These are phyloP conservation scores for Chiloscyllium plagiosum DNA, from an alignment of 2,113 vertebrate species.

Conservation along the genomic window DNA sequence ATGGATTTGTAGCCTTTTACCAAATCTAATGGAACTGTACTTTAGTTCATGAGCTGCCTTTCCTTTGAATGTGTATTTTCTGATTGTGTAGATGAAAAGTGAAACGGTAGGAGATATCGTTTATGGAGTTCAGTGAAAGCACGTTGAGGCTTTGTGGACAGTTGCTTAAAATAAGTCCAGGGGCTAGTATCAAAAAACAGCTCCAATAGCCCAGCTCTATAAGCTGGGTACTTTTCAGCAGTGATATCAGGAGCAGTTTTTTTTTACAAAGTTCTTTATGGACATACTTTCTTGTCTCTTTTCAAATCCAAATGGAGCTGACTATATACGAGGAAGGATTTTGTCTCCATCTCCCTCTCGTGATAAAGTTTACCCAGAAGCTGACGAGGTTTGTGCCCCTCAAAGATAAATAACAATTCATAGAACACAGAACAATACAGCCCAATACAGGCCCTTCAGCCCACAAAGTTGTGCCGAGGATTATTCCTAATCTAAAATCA, in stretches of 20 bases:
- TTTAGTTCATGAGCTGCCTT: not conserved
- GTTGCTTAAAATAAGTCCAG: not conserved
- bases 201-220: not conserved
- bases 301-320: not conserved
- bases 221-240: not conserved
- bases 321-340: not conserved
- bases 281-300: not conserved
- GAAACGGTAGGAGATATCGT: not conserved
- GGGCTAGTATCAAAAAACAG: not conserved
- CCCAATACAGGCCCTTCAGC: too few species aligned
- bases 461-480: too few species aligned
- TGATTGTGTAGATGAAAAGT: not conserved
- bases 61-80: not conserved
- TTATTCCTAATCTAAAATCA: too few species aligned
- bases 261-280: not conserved
- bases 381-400: not conserved
- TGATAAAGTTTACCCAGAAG: not conserved
- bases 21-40: not conserved
- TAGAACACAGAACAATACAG: too few species aligned
- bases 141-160: not conserved
- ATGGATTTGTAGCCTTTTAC: not conserved
- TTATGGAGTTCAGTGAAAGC: not conserved
- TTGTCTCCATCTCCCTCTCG: not conserved
- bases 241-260: not conserved
- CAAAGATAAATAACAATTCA: not conserved